A percentile compares a stretch with the other conserved stretches of the same genome.
phyloP scores from a whole-genome alignment of 2,797 vertebrate genomes.

The Alectoris magna region DNA sequence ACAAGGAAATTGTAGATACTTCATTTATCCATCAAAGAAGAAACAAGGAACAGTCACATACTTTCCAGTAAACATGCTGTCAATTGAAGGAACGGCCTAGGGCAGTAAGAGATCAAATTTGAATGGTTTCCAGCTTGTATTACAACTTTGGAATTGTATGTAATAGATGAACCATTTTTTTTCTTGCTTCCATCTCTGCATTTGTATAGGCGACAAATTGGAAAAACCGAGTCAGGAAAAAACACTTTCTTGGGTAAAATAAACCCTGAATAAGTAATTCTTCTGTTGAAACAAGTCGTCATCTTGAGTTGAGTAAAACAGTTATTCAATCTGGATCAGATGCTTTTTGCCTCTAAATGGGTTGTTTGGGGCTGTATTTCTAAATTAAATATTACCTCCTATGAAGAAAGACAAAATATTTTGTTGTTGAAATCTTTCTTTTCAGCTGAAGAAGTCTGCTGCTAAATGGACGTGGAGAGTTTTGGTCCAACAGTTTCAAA shows the following conservation, averaged over 20 bases:
- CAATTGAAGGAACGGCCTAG: neutral
- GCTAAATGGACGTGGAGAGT: neutral
- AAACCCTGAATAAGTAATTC: neutral
- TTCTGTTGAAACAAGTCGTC: slow-evolving; percentile 5
- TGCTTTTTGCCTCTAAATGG: neutral
- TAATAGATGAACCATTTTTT: neutral
- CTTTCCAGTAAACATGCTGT: neutral
- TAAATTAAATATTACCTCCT: slow-evolving; percentile 3
- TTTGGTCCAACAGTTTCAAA: neutral
- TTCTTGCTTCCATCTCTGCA: neutral
- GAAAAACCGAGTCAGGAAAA: neutral
- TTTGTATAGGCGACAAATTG: neutral
- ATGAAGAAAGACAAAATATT: neutral
- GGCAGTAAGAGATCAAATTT: neutral
- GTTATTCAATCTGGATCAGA: neutral
- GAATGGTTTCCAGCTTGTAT: neutral
- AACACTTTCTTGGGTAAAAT: slow-evolving; percentile 2
- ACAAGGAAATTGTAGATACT: neutral
- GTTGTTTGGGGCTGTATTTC: neutral
- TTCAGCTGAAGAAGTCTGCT: neutral
- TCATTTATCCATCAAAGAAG: neutral
- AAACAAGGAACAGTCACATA: neutral
- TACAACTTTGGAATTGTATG: neutral
- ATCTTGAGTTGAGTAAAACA: neutral
- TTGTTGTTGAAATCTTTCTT: neutral